These are phyloP conservation scores for Philotrypesis tridentata DNA, from an alignment of 1,140 invertebrate genomes.

Conservation along the genomic window DNA sequence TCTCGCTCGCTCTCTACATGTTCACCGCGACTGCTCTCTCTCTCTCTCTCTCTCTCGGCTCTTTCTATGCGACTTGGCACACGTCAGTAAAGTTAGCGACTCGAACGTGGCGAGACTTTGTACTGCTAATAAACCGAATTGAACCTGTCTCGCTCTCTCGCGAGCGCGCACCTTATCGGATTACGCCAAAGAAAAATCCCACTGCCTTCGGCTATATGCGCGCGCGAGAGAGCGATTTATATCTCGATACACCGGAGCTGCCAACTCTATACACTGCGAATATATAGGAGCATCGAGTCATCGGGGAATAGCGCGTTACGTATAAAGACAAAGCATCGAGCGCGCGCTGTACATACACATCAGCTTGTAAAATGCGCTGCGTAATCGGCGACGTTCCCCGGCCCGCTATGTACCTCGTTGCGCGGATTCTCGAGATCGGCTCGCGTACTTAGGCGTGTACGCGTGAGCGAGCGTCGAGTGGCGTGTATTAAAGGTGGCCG, in stretches of 20 bases:
- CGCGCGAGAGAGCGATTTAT: neutral
- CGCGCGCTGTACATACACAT: neutral
- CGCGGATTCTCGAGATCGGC: neutral
- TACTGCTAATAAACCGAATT: slow-evolving; percentile 41
- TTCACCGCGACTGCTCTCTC: neutral
- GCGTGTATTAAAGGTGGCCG: neutral
- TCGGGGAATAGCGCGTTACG: no score
- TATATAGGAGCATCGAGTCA: no score
- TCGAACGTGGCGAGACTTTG: slow-evolving; percentile 43
- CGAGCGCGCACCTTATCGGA: neutral
- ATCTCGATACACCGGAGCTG: neutral
- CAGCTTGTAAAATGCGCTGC: slow-evolving; percentile 9
- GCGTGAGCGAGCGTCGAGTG: neutral
- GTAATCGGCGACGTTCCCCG: neutral
- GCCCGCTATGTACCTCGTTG: no score
- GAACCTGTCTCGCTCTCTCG: slow-evolving; percentile 14
- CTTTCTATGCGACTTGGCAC: slow-evolving; percentile 30
- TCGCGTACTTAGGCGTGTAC: neutral
- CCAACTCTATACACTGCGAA: neutral
- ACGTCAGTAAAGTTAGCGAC: slow-evolving; percentile 38
- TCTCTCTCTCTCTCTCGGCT: neutral
- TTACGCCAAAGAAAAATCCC: neutral
- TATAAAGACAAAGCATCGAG: no score
- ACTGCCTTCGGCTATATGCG: neutral
- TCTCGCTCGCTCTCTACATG: slow-evolving; percentile 56